Percentiles rank a stretch among this genome's conserved stretches.
Conservation (phyloP, 2,113 vertebrate genomes). For the Caloenas nicobarica region DNA sequence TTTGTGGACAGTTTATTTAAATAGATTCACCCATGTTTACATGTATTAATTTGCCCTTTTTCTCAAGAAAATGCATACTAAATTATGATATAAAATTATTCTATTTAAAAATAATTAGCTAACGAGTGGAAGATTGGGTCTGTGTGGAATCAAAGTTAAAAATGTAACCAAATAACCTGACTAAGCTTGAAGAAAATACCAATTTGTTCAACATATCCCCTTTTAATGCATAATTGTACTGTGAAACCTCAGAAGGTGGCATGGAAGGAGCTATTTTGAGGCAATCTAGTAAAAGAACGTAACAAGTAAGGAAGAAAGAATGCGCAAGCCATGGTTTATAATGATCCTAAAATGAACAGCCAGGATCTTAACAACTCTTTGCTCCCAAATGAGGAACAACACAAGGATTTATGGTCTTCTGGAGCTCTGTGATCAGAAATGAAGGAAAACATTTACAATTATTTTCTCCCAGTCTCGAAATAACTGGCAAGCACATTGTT, state of each 20-base stretch:
- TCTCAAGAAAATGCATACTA: conserved; percentile 65
- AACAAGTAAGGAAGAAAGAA: background rate
- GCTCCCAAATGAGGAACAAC: conserved; percentile 32
- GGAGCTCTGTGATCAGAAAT: conserved; percentile 26
- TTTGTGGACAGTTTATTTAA: conserved; percentile 76
- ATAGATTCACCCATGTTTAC: conserved; percentile 75
- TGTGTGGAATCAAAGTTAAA: conserved; percentile 43
- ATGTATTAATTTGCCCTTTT: conserved; percentile 73
- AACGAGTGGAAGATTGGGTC: background rate
- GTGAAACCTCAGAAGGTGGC: background rate
- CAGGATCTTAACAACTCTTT: background rate
- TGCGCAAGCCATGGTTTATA: background rate
- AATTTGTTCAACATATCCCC: conserved; percentile 5
- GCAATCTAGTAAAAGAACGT: background rate
- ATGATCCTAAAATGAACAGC: conserved; percentile 4
- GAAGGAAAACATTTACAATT: conserved; percentile 29
- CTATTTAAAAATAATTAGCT: conserved; percentile 71
- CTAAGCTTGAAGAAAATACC: conserved; percentile 55
- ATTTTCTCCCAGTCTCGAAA: conserved; percentile 6
- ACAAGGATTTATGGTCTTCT: conserved; percentile 29
- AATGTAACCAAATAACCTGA: conserved; percentile 52
- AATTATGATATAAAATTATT: conserved; percentile 66
- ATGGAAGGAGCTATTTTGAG: background rate
- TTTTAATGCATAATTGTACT: background rate
- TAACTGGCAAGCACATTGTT: background rate